phyloP scores from a whole-genome alignment of 2,113 vertebrate species.

The Oncorhynchus mykiss region DNA sequence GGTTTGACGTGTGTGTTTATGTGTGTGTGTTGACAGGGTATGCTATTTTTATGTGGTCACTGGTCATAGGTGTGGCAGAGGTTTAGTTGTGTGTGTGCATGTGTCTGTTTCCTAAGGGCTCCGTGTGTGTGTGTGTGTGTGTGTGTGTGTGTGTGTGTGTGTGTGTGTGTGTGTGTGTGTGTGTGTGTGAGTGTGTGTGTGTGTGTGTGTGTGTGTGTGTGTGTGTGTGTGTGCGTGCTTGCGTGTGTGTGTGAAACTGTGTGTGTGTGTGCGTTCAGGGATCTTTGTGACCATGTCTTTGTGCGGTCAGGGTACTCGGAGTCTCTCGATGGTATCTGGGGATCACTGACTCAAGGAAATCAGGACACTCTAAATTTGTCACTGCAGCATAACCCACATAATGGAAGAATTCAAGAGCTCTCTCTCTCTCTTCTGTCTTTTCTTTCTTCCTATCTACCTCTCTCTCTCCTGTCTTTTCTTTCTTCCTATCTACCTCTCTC shows the following conservation, averaged over 20 bases:
- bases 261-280: slow-evolving; percentile 28
- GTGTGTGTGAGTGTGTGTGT: slow-evolving; percentile 2
- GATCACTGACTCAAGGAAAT: slow-evolving; percentile 77
- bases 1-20: slow-evolving; percentile 54
- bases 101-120: slow-evolving; percentile 18
- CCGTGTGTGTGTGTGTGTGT: slow-evolving; percentile 14
- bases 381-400: slow-evolving; percentile 81
- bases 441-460: not conserved
- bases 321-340: slow-evolving; percentile 69
- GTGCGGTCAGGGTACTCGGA: slow-evolving; percentile 47
- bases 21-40: slow-evolving; percentile 58
- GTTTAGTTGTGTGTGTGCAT: slow-evolving; percentile 19
- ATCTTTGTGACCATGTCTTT: slow-evolving; percentile 31
- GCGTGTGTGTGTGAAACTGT: slow-evolving; percentile 16
- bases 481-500: no score
- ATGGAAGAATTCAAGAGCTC: slow-evolving; percentile 65
- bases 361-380: slow-evolving; percentile 83
- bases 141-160: not conserved
- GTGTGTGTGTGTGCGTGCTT: no score
- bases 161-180: no score
- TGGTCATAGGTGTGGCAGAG: slow-evolving; percentile 32
- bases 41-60: slow-evolving; percentile 60
- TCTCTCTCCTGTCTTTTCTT: not conserved
- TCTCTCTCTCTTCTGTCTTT: slow-evolving; percentile 5
- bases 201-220: slow-evolving; percentile 9